These are phyloP conservation scores for Noctua pronuba DNA, from an alignment of 2,888 invertebrate genomes.

Conservation along the genomic window DNA sequence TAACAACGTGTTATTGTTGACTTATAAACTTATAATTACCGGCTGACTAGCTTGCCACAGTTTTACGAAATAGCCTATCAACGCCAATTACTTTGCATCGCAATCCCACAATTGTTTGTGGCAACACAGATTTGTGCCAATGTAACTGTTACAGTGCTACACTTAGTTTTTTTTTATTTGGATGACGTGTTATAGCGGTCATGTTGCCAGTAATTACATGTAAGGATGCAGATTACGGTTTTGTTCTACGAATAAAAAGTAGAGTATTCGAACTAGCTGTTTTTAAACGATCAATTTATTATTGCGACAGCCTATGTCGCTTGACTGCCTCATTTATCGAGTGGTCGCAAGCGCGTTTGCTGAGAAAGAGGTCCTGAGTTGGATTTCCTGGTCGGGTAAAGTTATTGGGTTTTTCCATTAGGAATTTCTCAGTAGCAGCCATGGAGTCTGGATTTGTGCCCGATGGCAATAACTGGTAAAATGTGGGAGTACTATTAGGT, in stretches of 20 bases:
- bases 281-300: constrained; percentile 31
- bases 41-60: constrained; percentile 67
- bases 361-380: neutral
- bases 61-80: constrained; percentile 77
- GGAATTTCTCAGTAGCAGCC: neutral
- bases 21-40: constrained; percentile 78
- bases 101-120: constrained; percentile 67
- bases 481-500: neutral
- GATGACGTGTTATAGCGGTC: constrained; percentile 42
- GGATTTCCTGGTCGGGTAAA: neutral
- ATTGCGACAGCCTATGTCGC: neutral
- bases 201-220: constrained; percentile 51
- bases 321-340: neutral
- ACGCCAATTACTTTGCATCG: constrained; percentile 68
- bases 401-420: neutral
- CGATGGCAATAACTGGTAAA: neutral
- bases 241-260: constrained; percentile 47
- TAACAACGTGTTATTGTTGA: constrained; percentile 84
- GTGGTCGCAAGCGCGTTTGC: neutral
- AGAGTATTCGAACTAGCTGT: constrained; percentile 21
- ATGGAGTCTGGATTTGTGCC: neutral
- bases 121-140: constrained; percentile 61
- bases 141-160: constrained; percentile 42
- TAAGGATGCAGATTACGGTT: constrained; percentile 45
- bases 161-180: constrained; percentile 58